These are phyloP conservation scores for Eulithis prunata DNA, from an alignment of 2,888 invertebrate species.

Conservation along the genomic window DNA sequence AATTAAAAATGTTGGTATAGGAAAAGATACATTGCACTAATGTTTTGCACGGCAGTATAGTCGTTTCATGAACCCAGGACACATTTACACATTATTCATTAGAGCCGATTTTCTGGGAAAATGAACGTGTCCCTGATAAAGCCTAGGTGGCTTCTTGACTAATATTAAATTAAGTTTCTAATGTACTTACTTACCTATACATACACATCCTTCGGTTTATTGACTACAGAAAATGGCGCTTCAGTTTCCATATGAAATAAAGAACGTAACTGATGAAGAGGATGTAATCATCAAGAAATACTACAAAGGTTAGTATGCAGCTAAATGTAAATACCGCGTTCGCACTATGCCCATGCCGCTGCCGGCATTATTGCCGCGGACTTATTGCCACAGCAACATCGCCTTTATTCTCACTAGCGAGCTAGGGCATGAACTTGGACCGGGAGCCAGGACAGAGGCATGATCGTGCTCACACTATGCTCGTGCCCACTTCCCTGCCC, in stretches of 20 bases:
- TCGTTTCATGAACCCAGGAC: slow-evolving; percentile 6
- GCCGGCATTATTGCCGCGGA: too few relatives aligned
- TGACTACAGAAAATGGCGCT: slow-evolving; percentile 41
- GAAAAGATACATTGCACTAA: background rate
- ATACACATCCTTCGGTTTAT: background rate
- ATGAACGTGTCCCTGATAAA: background rate
- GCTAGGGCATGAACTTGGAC: too few relatives aligned
- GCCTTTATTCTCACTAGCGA: too few relatives aligned
- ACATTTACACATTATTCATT: slow-evolving; percentile 21
- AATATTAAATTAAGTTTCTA: too few relatives aligned
- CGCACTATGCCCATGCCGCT: too few relatives aligned
- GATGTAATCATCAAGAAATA: slow-evolving; percentile 60
- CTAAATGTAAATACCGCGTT: too few relatives aligned
- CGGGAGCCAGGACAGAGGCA: too few relatives aligned
- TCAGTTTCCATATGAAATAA: slow-evolving; percentile 54
- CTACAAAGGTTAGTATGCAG: slow-evolving; percentile 56
- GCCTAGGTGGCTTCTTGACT: background rate
- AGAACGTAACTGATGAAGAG: slow-evolving; percentile 58
- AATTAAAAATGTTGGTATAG: too few relatives aligned
- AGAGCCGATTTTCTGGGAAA: slow-evolving; percentile 4
- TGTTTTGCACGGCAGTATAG: slow-evolving; percentile 19
- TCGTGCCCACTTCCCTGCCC: too few relatives aligned
- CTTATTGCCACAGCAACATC: too few relatives aligned
- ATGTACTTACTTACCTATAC: too few relatives aligned
- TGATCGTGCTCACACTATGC: too few relatives aligned